These are phyloP conservation scores for Sarcophaga caerulescens DNA, from an alignment of 2,888 invertebrate genomes.

Conservation along the genomic window DNA sequence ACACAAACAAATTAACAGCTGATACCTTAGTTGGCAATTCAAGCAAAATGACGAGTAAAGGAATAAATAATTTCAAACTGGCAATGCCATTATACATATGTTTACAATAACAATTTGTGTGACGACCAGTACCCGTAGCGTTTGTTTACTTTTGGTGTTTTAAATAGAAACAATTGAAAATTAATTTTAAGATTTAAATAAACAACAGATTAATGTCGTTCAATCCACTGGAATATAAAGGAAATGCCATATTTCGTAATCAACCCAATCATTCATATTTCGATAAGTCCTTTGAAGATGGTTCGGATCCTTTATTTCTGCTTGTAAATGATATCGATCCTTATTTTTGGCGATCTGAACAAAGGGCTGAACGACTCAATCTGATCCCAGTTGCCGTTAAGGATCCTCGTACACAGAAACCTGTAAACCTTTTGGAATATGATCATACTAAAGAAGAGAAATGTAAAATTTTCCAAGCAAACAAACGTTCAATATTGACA, in stretches of 20 bases:
- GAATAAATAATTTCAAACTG: not conserved
- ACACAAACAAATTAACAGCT: not conserved
- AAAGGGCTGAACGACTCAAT: slow-evolving; percentile 18
- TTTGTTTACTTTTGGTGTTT: not conserved
- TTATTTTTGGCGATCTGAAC: slow-evolving; percentile 64
- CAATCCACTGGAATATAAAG: slow-evolving; percentile 1
- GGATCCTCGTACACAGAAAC: slow-evolving; percentile 75
- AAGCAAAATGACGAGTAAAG: not conserved
- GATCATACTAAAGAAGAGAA: slow-evolving; percentile 69
- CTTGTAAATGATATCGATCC: slow-evolving; percentile 75
- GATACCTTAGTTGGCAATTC: slow-evolving; percentile 42
- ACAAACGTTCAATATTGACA: slow-evolving; percentile 69
- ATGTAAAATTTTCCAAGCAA: slow-evolving; percentile 70
- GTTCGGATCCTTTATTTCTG: slow-evolving; percentile 73
- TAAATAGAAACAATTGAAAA: too few relatives aligned
- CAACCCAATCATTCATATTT: slow-evolving; percentile 75
- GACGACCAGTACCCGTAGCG: too few relatives aligned
- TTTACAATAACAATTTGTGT: not conserved
- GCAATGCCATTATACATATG: slow-evolving; percentile 1
- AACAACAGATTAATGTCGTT: not conserved
- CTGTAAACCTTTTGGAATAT: slow-evolving; percentile 52
- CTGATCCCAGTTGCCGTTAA: slow-evolving; percentile 12
- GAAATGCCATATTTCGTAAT: slow-evolving; percentile 69
- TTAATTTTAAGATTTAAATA: too few relatives aligned
- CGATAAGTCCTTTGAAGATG: slow-evolving; percentile 74